Evolutionary conservation across 2,113 vertebrate genomes (phyloP).

Genomic region (Macrotis lagotis): DNA sequence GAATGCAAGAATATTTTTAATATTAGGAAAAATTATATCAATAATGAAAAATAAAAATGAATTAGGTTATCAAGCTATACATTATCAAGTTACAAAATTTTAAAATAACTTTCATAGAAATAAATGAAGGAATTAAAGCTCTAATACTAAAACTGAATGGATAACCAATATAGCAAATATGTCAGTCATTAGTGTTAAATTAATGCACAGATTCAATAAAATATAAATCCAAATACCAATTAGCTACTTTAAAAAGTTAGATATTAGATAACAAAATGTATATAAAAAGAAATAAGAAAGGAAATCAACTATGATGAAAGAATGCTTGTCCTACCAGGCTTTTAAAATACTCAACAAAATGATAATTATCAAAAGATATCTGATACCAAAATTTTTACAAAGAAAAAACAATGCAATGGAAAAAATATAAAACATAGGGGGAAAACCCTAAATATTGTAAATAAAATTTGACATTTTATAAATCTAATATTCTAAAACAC

Average conservation of each 20-base stretch:
- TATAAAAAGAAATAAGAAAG: not conserved
- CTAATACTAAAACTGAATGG: not conserved
- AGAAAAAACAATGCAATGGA: not conserved
- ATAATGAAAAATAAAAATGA: not conserved
- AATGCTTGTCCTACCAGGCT: not conserved
- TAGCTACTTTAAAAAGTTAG: not conserved
- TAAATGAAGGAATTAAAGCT: not conserved
- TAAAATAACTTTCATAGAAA: not conserved
- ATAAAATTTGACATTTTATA: not conserved
- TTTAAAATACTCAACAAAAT: not conserved
- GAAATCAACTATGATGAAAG: not conserved
- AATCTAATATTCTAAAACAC: not conserved
- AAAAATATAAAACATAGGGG: not conserved
- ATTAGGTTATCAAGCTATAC: not conserved
- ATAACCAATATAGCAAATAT: not conserved
- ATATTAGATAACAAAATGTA: not conserved
- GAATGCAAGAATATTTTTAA: not conserved
- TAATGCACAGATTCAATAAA: not conserved
- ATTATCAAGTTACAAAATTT: not conserved
- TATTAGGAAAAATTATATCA: not conserved
- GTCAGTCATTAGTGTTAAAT: not conserved
- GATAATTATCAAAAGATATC: not conserved
- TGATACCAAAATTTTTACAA: not conserved
- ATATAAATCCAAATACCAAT: not conserved
- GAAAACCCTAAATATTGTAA: not conserved